Conservation (phyloP, 2,797 vertebrate species). For the Mus spretus region DNA sequence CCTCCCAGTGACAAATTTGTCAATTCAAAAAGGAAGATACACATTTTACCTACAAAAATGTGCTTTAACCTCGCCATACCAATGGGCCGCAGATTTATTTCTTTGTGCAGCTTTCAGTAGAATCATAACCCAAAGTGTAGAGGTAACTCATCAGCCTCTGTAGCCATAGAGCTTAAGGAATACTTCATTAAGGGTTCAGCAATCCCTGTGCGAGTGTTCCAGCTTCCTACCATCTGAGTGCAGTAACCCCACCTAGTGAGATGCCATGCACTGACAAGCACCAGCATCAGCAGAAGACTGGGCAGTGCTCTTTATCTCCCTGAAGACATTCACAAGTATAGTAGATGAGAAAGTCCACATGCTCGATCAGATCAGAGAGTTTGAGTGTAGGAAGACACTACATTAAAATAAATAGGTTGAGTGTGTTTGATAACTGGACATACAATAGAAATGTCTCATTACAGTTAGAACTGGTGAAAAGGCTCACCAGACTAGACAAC, state of each 20-base stretch:
- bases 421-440: background rate
- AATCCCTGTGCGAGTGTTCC: background rate
- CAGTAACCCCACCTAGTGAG: background rate
- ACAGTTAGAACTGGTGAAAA: background rate
- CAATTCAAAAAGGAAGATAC: background rate
- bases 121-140: background rate
- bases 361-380: background rate
- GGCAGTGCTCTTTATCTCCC: background rate
- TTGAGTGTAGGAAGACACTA: background rate
- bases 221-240: background rate
- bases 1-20: background rate
- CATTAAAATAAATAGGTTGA: background rate
- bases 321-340: background rate
- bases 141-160: background rate
- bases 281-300: background rate
- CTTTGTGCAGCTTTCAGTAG: background rate
- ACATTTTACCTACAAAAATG: background rate
- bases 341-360: background rate
- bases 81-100: background rate
- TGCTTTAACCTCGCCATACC: background rate
- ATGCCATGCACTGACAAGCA: background rate
- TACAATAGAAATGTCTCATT: background rate
- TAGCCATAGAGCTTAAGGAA: background rate
- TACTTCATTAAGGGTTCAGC: background rate
- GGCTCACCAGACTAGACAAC: too few relatives aligned